Base-by-base conservation (phyloP, 2,888 invertebrate genomes). In the Lasioglossum vierecki region DNA sequence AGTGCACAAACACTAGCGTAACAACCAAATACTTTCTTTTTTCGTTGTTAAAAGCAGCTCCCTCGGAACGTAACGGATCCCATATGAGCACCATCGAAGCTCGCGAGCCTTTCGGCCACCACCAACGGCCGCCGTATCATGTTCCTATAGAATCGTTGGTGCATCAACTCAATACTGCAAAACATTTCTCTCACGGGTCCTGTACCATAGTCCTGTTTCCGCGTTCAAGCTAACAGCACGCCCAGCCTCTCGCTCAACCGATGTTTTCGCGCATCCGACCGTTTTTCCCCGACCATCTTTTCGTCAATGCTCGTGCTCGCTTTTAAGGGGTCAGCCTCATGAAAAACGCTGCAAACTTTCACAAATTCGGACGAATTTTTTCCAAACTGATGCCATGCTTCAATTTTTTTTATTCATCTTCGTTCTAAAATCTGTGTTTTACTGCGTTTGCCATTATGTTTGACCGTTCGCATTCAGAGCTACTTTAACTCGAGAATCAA, bases 181-280 rank as follows among this genome's bases (percentile, higher is more conserved):
- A 93, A 92, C 91, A 93, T 91, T 91, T 91, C 91, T 91, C 93
- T 86, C 86, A 86, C 86, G 90, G 77, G 83, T 89, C 86, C 87
- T 80, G 83, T 79, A 85, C 82, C 83, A 75, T 82, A 88, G 88
- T 81, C 87, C 90, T 78, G 90, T 91, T 91, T 91, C 89, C 89
- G 83, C 88, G 81, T 90, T 86, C 88, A 87, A 88, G 83, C 90
- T 88, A 88, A 88, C 88, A 88, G 86, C 88, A 70, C 68, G 70
- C 68, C 68, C 41, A 39, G 63, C 74, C 57, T 53, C 49, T 72
- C 57, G 35, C 35, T 79, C 46, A 71, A 80, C 22, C 73, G 76
- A 77, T 68, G 39, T 73, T 35, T 46, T 46, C 68, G 68, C 81
- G 71, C 81, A 83, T 79, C 73, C 75, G 72, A 74, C 80, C 82